Conservation (phyloP, 2,888 invertebrate species). For the Lapara coniferarum region DNA sequence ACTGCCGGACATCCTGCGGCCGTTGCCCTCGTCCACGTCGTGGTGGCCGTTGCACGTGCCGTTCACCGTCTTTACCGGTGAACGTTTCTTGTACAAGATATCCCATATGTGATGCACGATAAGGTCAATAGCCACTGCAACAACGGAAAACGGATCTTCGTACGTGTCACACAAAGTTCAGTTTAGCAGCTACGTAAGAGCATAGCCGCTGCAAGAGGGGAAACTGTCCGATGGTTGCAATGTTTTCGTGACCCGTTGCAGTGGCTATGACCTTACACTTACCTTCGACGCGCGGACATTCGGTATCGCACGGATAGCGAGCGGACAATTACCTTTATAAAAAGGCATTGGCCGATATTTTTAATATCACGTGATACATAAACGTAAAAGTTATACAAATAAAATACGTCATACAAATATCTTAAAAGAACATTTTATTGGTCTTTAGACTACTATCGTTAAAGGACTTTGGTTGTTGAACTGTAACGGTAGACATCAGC, state of each 20-base stretch:
- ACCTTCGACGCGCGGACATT: conserved; percentile 43
- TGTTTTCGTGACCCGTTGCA: conserved; percentile 65
- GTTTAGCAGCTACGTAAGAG: conserved; percentile 75
- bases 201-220: conserved; percentile 82
- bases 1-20: conserved; percentile 71
- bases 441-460: too few species aligned
- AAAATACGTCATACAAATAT: too few species aligned
- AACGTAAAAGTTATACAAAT: too few species aligned
- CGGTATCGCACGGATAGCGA: not conserved
- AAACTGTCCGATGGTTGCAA: conserved; percentile 11
- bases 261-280: conserved; percentile 79
- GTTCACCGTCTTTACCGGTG: conserved; percentile 54
- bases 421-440: too few species aligned
- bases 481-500: too few species aligned
- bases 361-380: not conserved
- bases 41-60: conserved; percentile 70
- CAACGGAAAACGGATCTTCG: conserved; percentile 81
- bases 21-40: conserved; percentile 62
- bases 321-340: conserved; percentile 1
- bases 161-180: conserved; percentile 38
- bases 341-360: not conserved
- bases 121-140: conserved; percentile 99
- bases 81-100: conserved; percentile 88
- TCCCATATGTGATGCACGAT: conserved; percentile 99
- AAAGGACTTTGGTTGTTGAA: too few species aligned